Conservation (phyloP, 2,888 invertebrate species). For the Epirrhoe alternata region DNA sequence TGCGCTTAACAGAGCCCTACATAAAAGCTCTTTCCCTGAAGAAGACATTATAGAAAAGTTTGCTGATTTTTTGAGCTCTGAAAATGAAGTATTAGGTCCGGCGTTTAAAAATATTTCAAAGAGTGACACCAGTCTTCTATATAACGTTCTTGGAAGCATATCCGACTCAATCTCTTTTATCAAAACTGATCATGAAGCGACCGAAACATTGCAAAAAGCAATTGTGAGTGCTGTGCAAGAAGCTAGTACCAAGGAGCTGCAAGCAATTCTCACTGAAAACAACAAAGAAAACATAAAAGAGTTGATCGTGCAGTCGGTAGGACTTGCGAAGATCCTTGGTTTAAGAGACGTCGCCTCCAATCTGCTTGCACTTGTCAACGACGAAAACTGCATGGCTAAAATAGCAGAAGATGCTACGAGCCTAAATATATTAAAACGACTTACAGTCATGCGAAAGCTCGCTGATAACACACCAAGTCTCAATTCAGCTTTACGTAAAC, state of each 20-base stretch:
- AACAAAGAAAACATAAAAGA: slow-evolving; percentile 75
- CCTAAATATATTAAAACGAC: slow-evolving; percentile 88
- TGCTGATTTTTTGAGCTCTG: slow-evolving; percentile 86
- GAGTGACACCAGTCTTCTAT: slow-evolving; percentile 85
- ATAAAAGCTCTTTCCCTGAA: slow-evolving; percentile 79
- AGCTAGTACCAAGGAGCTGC: slow-evolving; percentile 85
- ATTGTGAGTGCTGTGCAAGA: slow-evolving; percentile 88
- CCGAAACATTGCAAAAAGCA: slow-evolving; percentile 87
- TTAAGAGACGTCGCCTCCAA: slow-evolving; percentile 86
- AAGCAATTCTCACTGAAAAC: slow-evolving; percentile 80
- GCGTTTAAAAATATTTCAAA: slow-evolving; percentile 88
- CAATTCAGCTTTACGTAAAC: slow-evolving; percentile 85
- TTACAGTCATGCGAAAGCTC: slow-evolving; percentile 89
- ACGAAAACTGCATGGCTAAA: slow-evolving; percentile 83
- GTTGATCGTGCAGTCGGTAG: slow-evolving; percentile 87
- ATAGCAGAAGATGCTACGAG: slow-evolving; percentile 85
- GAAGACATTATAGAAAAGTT: slow-evolving; percentile 87
- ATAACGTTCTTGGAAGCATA: slow-evolving; percentile 86
- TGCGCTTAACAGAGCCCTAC: slow-evolving; percentile 75
- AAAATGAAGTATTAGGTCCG: slow-evolving; percentile 85
- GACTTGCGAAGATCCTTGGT: slow-evolving; percentile 89
- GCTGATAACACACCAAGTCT: slow-evolving; percentile 88
- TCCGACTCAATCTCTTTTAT: slow-evolving; percentile 86
- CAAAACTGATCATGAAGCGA: slow-evolving; percentile 87
- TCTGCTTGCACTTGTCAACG: slow-evolving; percentile 80